These are phyloP conservation scores for Camelus bactrianus DNA, from an alignment of 2,113 vertebrate species.

Conservation along the genomic window DNA sequence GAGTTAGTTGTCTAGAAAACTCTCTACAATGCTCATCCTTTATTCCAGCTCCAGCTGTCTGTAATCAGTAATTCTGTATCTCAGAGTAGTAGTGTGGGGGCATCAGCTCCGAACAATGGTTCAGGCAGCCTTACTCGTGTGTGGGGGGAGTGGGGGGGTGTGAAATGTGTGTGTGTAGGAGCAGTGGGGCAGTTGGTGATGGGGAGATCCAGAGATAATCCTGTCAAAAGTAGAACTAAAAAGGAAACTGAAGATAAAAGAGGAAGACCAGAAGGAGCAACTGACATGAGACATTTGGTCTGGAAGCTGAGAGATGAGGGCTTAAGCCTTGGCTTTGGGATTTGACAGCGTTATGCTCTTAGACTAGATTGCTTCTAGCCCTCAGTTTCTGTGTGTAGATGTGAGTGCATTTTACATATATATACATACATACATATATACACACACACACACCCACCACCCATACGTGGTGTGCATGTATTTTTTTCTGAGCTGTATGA, in stretches of 20 bases:
- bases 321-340: not conserved
- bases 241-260: not conserved
- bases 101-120: not conserved
- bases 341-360: not conserved
- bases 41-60: not conserved
- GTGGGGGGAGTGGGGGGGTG: not conserved
- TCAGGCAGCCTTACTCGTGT: not conserved
- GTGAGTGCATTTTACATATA: not conserved
- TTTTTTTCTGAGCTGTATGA: not conserved
- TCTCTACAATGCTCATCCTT: not conserved
- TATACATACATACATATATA: not conserved
- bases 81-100: not conserved
- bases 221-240: not conserved
- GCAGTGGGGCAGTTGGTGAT: not conserved
- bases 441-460: too few relatives aligned
- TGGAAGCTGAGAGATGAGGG: not conserved
- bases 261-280: not conserved
- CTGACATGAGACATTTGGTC: not conserved
- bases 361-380: not conserved
- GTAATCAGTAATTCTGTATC: not conserved
- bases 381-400: not conserved
- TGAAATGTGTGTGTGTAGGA: not conserved
- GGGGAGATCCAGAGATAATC: not conserved
- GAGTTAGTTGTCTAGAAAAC: slow-evolving; percentile 14
- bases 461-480: not conserved